These are phyloP conservation scores for Crenuchus spilurus DNA, from an alignment of 2,797 vertebrate species.

Conservation along the genomic window DNA sequence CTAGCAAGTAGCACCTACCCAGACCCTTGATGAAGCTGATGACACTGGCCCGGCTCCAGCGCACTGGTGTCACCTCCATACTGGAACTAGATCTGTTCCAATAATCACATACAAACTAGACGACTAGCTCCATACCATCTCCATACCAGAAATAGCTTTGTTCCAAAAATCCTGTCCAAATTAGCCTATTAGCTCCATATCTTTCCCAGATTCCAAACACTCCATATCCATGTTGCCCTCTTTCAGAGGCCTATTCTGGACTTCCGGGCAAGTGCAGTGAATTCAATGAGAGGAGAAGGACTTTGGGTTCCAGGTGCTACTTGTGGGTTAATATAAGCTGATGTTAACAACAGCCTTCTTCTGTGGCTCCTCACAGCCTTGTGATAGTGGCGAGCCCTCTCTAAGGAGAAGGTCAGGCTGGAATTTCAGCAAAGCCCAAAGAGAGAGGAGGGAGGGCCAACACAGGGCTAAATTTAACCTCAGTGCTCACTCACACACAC, in stretches of 20 bases:
- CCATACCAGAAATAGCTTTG: not conserved
- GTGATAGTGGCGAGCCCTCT: slow-evolving; percentile 71
- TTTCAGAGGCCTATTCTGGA: not conserved
- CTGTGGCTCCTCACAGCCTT: slow-evolving; percentile 43
- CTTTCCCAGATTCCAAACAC: not conserved
- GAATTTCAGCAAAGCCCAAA: slow-evolving; percentile 90
- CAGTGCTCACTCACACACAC: slow-evolving; percentile 60
- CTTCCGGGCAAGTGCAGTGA: slow-evolving; percentile 3
- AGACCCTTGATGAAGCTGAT: slow-evolving; percentile 96
- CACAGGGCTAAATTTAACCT: slow-evolving; percentile 81
- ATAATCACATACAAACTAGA: slow-evolving; percentile 40
- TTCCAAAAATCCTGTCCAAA: slow-evolving; percentile 13
- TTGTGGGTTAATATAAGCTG: not conserved
- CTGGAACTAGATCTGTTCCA: slow-evolving; percentile 12
- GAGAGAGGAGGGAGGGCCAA: slow-evolving; percentile 67
- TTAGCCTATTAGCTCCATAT: slow-evolving; percentile 9
- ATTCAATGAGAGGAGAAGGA: not conserved
- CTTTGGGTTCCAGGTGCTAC: slow-evolving; percentile 11
- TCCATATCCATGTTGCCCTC: slow-evolving; percentile 1
- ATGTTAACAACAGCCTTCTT: slow-evolving; percentile 38
- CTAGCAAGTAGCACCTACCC: slow-evolving; percentile 81
- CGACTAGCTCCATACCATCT: slow-evolving; percentile 15
- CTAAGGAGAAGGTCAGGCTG: slow-evolving; percentile 81
- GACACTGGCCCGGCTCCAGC: slow-evolving; percentile 92
- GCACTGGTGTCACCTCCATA: slow-evolving; percentile 58